Percentiles rank a stretch among this genome's conserved stretches.
These are phyloP conservation scores for Plebejus melissa DNA, from an alignment of 2,888 invertebrate species.

Conservation along the genomic window DNA sequence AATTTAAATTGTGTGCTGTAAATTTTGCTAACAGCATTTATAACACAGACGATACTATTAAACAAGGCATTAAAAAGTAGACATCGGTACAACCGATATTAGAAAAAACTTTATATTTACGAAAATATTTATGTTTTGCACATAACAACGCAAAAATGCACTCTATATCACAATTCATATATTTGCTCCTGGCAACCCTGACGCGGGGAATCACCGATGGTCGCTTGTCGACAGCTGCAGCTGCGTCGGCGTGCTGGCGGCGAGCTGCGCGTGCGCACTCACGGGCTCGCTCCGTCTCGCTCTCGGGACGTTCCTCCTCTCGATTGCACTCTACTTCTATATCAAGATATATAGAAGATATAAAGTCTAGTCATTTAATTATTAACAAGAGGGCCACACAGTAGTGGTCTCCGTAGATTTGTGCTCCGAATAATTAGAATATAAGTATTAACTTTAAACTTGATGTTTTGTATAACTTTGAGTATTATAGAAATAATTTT, in stretches of 20 bases:
- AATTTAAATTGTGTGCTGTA: not conserved
- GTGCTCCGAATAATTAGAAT: not conserved
- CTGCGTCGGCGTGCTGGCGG: conserved; percentile 53
- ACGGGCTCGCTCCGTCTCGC: conserved; percentile 63
- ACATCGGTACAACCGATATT: not conserved
- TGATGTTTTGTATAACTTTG: not conserved
- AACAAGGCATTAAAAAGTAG: not conserved
- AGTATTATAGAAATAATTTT: not conserved
- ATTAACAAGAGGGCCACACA: conserved; percentile 8
- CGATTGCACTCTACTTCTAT: conserved; percentile 54
- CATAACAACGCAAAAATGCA: not conserved
- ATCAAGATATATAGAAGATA: conserved; percentile 38
- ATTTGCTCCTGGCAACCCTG: not conserved
- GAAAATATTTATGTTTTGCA: not conserved
- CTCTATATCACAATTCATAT: not conserved
- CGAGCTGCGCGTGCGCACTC: conserved; percentile 57
- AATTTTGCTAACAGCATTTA: not conserved
- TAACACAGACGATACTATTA: not conserved
- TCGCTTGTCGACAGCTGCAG: conserved; percentile 48
- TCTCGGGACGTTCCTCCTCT: conserved; percentile 59
- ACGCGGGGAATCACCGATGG: conserved; percentile 25
- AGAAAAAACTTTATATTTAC: not conserved
- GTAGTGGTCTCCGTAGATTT: not conserved
- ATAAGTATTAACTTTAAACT: not conserved
- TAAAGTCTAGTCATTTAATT: conserved; percentile 28